Percentiles rank a stretch among this genome's conserved stretches.
These are phyloP conservation scores for Molossus alvarezi DNA, from an alignment of 2,797 vertebrate species.

Conservation along the genomic window DNA sequence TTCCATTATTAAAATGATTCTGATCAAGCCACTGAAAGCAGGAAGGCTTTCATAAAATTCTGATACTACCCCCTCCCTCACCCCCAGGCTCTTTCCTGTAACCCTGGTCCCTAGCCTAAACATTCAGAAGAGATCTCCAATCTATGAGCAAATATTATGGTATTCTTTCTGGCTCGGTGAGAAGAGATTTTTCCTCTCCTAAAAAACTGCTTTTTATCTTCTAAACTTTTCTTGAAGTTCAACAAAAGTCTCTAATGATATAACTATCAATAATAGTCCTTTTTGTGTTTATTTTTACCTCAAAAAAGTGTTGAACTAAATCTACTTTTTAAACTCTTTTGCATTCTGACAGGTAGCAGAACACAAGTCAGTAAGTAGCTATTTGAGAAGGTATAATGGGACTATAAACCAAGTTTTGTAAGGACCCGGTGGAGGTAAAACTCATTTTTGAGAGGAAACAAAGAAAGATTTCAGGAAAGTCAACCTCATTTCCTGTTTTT, in stretches of 20 bases:
- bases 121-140: conserved; percentile 33
- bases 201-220: conserved; percentile 16
- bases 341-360: not conserved
- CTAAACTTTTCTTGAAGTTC: conserved; percentile 23
- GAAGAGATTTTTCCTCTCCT: not conserved
- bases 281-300: conserved; percentile 37
- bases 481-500: not conserved
- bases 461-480: conserved; percentile 20
- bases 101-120: not conserved
- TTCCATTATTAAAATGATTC: conserved; percentile 51
- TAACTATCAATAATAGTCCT: not conserved
- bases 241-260: not conserved
- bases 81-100: not conserved
- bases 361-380: not conserved
- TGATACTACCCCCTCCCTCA: not conserved
- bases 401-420: not conserved
- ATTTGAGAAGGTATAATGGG: not conserved
- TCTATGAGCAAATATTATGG: conserved; percentile 1
- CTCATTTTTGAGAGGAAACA: conserved; percentile 50
- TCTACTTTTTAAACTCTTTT: conserved; percentile 29
- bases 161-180: not conserved
- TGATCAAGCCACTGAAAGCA: not conserved
- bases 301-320: conserved; percentile 49
- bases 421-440: not conserved
- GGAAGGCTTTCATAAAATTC: not conserved